Conservation (phyloP, 2,888 invertebrate genomes). For the Adelognathus sp. region DNA sequence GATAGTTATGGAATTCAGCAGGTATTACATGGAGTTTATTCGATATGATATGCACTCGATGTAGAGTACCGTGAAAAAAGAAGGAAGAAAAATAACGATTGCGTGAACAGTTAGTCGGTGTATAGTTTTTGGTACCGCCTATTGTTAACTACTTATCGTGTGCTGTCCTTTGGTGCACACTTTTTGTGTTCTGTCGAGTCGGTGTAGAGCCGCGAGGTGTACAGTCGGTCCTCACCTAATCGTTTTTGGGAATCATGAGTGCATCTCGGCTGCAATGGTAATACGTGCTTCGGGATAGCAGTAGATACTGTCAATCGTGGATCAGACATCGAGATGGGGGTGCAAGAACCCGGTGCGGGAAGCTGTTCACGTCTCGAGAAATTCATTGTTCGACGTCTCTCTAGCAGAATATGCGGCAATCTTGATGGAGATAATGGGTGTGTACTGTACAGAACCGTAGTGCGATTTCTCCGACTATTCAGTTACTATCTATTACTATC, state of each 20-base stretch:
- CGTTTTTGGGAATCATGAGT: not conserved
- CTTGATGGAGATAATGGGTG: constrained; percentile 19
- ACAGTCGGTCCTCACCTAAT: no score
- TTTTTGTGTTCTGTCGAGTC: no score
- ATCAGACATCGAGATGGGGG: not conserved
- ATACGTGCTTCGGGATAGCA: not conserved
- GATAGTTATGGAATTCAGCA: no score
- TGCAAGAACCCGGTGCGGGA: not conserved
- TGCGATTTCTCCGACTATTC: constrained; percentile 21
- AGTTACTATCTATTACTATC: constrained; percentile 55
- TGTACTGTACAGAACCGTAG: constrained; percentile 1
- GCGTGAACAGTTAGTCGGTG: no score
- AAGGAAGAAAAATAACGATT: no score
- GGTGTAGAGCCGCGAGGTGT: no score
- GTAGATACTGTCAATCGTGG: not conserved
- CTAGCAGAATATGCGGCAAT: constrained; percentile 9
- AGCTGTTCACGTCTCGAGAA: constrained; percentile 26
- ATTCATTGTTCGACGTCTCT: constrained; percentile 24
- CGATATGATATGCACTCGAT: no score
- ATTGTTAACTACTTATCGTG: no score
- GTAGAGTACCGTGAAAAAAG: no score
- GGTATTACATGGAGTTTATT: no score
- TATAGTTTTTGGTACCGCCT: no score
- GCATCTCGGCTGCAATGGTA: not conserved
- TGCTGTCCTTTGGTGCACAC: no score